Percentiles rank a stretch among this genome's conserved stretches.
phyloP scores from a whole-genome alignment of 2,888 invertebrate genomes.

The Drosophila kambysellisi region DNA sequence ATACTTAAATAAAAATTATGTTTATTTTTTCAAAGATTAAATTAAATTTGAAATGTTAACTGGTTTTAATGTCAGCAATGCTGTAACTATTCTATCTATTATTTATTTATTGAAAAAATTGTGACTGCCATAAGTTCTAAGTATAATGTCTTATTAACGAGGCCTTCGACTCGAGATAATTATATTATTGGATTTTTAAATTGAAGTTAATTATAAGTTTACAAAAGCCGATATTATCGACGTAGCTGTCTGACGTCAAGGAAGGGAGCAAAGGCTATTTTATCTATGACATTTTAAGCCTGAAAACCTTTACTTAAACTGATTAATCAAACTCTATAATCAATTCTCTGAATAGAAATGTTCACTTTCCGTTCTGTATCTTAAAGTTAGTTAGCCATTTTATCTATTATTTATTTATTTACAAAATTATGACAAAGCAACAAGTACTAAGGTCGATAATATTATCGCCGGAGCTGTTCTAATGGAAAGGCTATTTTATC shows the following conservation, averaged over 20 bases:
- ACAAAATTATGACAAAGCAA: neutral
- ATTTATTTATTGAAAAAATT: neutral
- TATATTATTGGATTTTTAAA: neutral
- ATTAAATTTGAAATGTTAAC: conserved; percentile 3
- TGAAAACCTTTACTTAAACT: neutral
- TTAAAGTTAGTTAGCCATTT: neutral
- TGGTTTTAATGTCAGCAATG: conserved; percentile 1
- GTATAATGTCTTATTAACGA: neutral
- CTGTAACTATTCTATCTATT: neutral
- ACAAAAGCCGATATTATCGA: neutral
- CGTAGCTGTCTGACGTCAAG: neutral
- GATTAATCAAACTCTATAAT: neutral
- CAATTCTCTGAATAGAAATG: neutral
- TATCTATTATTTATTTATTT: neutral
- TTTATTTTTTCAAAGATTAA: neutral
- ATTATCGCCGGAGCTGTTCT: neutral
- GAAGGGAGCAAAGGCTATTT: neutral
- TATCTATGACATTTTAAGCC: neutral
- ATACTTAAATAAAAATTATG: neutral
- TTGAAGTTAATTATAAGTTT: neutral
- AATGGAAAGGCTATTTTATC: neutral
- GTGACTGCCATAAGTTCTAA: neutral
- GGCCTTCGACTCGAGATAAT: neutral
- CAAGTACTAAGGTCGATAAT: neutral
- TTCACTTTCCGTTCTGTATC: neutral